A percentile compares a stretch with the other conserved stretches of the same genome.
phyloP scores from a whole-genome alignment of 53 echinoderm and acorn worm species.

The Stichopus horrens region DNA sequence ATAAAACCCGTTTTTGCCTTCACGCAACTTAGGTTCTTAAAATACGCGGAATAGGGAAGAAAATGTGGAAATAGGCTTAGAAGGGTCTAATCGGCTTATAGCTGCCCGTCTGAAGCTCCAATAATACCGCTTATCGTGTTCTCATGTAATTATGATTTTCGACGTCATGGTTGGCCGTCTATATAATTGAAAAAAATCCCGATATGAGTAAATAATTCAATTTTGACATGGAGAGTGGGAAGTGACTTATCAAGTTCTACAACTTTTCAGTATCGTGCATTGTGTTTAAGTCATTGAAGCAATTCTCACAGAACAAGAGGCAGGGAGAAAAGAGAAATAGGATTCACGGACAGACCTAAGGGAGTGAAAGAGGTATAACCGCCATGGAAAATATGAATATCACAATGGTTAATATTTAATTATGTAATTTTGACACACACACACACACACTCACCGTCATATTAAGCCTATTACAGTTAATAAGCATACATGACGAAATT shows the following conservation, averaged over 20 bases:
- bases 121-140: not conserved
- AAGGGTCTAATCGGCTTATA: not conserved
- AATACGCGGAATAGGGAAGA: not conserved
- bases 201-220: not conserved
- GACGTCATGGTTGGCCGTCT: not conserved
- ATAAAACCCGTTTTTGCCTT: not conserved
- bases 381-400: not conserved
- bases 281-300: not conserved
- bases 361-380: not conserved
- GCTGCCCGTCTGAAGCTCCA: not conserved
- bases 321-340: not conserved
- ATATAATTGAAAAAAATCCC: not conserved
- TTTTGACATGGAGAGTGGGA: not conserved
- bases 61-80: not conserved
- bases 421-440: not conserved
- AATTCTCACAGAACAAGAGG: not conserved
- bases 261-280: not conserved
- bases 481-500: no score
- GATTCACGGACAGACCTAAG: not conserved
- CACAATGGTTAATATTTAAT: not conserved
- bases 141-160: not conserved
- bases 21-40: not conserved
- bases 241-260: not conserved
- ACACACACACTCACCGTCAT: no score
- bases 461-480: no score